phyloP scores from a whole-genome alignment of 2,888 invertebrate genomes.

The Eupithecia abbreviata region DNA sequence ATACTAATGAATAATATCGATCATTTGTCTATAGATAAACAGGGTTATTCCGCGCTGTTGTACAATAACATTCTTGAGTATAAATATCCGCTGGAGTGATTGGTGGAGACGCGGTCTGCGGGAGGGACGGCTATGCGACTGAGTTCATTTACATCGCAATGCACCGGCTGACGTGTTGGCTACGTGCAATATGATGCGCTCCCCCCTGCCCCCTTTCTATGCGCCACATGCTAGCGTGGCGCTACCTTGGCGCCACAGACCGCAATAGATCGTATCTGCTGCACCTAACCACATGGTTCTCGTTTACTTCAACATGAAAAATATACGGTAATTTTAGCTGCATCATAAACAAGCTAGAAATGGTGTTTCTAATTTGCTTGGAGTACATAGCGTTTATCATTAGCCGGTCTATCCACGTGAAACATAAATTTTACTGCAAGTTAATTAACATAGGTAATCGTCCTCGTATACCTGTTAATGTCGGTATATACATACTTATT shows the following conservation, averaged over 20 bases:
- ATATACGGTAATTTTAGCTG: conserved; percentile 12
- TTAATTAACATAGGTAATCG: background rate
- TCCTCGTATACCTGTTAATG: conserved; percentile 5
- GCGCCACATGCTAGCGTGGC: conserved; percentile 35
- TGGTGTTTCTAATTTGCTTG: background rate
- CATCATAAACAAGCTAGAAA: conserved; percentile 11
- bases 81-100: conserved; percentile 69
- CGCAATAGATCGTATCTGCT: conserved; percentile 35
- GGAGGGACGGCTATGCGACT: conserved; percentile 50
- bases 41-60: conserved; percentile 59
- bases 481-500: background rate
- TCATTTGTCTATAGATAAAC: conserved; percentile 45
- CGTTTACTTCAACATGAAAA: conserved; percentile 16
- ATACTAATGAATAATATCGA: conserved; percentile 16
- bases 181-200: conserved; percentile 35
- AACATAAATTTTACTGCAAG: background rate
- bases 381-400: background rate
- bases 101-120: conserved; percentile 54
- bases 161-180: conserved; percentile 52
- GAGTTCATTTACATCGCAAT: conserved; percentile 75
- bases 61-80: conserved; percentile 77
- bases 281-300: conserved; percentile 25
- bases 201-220: conserved; percentile 29
- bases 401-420: background rate
- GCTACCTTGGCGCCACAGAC: conserved; percentile 38